Base-by-base conservation (phyloP, 2,797 vertebrate species). In the Remorina albescens region DNA sequence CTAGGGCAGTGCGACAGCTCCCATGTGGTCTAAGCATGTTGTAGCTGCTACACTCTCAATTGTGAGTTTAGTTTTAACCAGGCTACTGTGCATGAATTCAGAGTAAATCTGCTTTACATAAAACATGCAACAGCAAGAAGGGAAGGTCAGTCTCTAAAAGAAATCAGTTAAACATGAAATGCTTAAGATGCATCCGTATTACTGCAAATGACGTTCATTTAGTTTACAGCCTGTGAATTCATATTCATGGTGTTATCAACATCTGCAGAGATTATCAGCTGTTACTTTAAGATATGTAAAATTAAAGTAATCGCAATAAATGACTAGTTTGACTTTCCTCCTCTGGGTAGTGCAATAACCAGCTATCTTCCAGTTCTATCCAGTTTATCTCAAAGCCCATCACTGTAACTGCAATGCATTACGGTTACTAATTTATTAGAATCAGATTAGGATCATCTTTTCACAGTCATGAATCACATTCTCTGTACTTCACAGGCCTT, bases 21-120 rank as follows among this genome's bases (percentile, higher is more conserved):
- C 88, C 56, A 23, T 39, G 85, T 80, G 89, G 83, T 68, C 80
- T 63, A n/a, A 34, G 67, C 60, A 26, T 16, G 19, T 73, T 84
- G 74, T 81, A 83, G 79, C 83, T 80, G 83, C 87, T 81, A 84
- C 87, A 80, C 82, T 87, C 71, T 87, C 86, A 91, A 87, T 91
- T 90, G 90, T 30, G 77, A 75, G 79, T 84, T 90, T 71, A 84
- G 51, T 84, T 74, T 89, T 87, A 88, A 78, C 61, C 76, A 83
- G 86, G 74, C 88, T 41, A 66, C 59, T 36, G 76, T 21, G 71
- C 66, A 49, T 59, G 80, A 81, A 82, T 69, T 73, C 66, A 74
- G 80, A 81, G 77, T 26, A 54, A 51, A 68, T 16, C 25, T 60
- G 67, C 75, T 90, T 84, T 88, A 80, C 89, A 89, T 86, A 82